A percentile compares a stretch with the other conserved stretches of the same genome.
phyloP scores from a whole-genome alignment of 2,888 invertebrate genomes.

The Sarcophaga variegata region DNA sequence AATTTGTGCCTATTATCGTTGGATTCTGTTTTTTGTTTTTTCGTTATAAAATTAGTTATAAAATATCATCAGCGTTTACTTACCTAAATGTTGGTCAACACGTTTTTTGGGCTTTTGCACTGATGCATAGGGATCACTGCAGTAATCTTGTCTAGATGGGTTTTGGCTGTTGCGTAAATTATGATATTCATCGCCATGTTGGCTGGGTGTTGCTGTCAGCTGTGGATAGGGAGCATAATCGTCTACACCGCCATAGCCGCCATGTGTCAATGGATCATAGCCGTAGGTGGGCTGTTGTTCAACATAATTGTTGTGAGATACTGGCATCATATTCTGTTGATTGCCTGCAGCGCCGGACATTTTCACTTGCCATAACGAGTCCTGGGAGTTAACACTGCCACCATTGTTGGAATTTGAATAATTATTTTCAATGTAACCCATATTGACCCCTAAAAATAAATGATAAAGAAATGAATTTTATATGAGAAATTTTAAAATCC shows the following conservation, averaged over 20 bases:
- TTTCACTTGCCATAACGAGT: constrained; percentile 97
- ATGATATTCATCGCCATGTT: constrained; percentile 87
- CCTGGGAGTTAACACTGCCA: constrained; percentile 97
- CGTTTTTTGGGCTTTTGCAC: constrained; percentile 95
- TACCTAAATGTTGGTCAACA: constrained; percentile 93
- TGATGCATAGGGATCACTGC: constrained; percentile 93
- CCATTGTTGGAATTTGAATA: constrained; percentile 97
- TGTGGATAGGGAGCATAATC: constrained; percentile 94
- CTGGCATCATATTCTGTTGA: constrained; percentile 85
- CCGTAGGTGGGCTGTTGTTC: constrained; percentile 88
- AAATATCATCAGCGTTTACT: constrained; percentile 77
- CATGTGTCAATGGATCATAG: constrained; percentile 90
- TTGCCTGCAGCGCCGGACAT: constrained; percentile 89
- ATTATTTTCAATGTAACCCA: constrained; percentile 95
- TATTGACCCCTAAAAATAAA: constrained; percentile 87
- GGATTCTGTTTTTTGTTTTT: too few relatives aligned
- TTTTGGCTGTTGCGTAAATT: constrained; percentile 89
- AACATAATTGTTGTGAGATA: constrained; percentile 83
- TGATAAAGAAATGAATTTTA: constrained; percentile 24
- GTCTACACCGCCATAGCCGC: constrained; percentile 91
- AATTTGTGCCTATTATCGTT: too few relatives aligned
- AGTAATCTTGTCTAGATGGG: constrained; percentile 93
- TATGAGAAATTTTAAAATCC: neutral
- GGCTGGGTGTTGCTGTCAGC: constrained; percentile 86
- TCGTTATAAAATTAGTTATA: neutral